These are phyloP conservation scores for Macrostomum lignano DNA, from an alignment of 1,140 invertebrate species.

Conservation along the genomic window DNA sequence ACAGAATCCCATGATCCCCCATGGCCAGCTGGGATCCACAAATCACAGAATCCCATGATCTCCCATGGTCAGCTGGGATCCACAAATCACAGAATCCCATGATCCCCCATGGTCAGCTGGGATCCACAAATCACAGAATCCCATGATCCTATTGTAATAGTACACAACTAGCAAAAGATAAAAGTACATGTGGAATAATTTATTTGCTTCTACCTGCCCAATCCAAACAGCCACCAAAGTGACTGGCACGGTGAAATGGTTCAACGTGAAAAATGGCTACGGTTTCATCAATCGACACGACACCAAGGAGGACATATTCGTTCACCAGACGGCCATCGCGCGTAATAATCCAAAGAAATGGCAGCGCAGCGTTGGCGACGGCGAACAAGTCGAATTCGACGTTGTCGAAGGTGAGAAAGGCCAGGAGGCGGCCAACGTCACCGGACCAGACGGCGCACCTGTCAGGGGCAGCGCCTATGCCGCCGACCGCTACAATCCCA, in stretches of 20 bases:
- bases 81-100: too few species aligned
- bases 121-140: too few species aligned
- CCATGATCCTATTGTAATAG: too few species aligned
- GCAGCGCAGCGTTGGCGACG: constrained; percentile 7
- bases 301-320: constrained; percentile 9
- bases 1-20: too few species aligned
- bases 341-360: constrained; percentile 8
- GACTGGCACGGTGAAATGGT: constrained; percentile 76
- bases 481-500: too few species aligned
- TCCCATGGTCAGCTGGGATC: too few species aligned
- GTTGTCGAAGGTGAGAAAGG: constrained; percentile 7
- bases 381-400: constrained; percentile 8
- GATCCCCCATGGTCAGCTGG: too few species aligned
- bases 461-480: constrained; percentile 7
- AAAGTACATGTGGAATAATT: too few species aligned
- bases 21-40: too few species aligned
- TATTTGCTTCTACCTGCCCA: too few species aligned
- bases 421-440: constrained; percentile 8
- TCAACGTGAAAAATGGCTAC: constrained; percentile 41
- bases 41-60: too few species aligned
- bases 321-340: constrained; percentile 8
- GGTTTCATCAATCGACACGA: constrained; percentile 5
- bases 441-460: constrained; percentile 4
- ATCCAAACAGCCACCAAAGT: constrained; percentile 54
- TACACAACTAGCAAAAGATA: too few species aligned